Base-by-base conservation (phyloP, 2,797 vertebrate species). In the Labroides dimidiatus region DNA sequence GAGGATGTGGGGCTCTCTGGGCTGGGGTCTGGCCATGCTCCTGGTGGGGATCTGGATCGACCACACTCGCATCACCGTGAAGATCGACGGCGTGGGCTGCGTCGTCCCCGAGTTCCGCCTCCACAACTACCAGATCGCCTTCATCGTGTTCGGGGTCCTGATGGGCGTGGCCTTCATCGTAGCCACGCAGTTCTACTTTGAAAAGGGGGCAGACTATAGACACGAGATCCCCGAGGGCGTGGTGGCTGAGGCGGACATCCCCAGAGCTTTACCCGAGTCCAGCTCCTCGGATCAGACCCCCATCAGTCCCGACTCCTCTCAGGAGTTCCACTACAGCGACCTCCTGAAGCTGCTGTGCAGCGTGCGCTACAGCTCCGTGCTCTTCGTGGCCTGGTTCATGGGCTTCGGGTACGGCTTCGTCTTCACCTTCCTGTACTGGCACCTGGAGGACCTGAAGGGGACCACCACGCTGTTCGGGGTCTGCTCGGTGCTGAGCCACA, bases 371-470 rank as follows among this genome's bases (percentile, higher is more conserved):
- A 92, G 97, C 82, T 98, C 96, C 0, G 96, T 99, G 52, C 93
- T 99, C 13, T 99, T 98, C 0, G 98, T 99, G 48, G 97, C 98
- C 2, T 99, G 97, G 97, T 99, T 99, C 88, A 99, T 99, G 98
- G 98, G 97, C 2, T 99, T 99, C 53, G 96, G 98, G 3, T 99
- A 99, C 0, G 98, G 98, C 82, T 99, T 98, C 17, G 97, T 99
- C 57, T 99, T 99, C 90, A 99, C 95, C 71, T 99, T 99, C 84
- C 96, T 99, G 37, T 99, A 96, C 90, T 99, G 98, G 98, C 97
- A 99, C 84, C 79, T 99, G 79, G 93, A 98, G 89, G 97, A 99
- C 81, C 93, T 99, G 77, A 92, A 96, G 0, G 98, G 98, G 7
- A 96, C 96, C 9, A 96, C 97, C 67, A 99, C 97, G 0, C 95